These are phyloP conservation scores for Diloba caeruleocephala DNA, from an alignment of 2,888 invertebrate genomes.

Conservation along the genomic window DNA sequence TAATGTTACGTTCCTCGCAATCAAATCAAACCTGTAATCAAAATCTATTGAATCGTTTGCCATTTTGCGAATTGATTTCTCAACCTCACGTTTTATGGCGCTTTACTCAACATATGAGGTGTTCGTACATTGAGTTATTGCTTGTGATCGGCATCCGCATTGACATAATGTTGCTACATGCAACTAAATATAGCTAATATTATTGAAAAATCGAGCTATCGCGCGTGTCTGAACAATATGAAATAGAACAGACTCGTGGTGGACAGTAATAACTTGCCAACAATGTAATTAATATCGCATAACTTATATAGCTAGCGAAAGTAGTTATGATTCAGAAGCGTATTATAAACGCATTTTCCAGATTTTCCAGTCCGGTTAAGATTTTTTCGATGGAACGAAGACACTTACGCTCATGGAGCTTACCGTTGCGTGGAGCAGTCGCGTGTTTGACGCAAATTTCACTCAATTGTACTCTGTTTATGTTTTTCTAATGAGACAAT, in stretches of 20 bases:
- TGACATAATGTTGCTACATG: conserved; percentile 46
- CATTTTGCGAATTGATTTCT: conserved; percentile 36
- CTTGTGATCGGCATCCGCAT: conserved; percentile 35
- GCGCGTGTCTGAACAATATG: conserved; percentile 54
- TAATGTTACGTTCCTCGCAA: conserved; percentile 8
- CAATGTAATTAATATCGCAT: conserved; percentile 74
- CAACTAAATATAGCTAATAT: conserved; percentile 28
- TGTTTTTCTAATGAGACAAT: conserved; percentile 49
- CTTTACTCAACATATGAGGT: conserved; percentile 20
- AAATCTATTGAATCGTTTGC: conserved; percentile 26
- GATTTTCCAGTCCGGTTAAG: conserved; percentile 77
- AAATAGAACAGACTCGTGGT: conserved; percentile 24
- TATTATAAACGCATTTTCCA: conserved; percentile 76
- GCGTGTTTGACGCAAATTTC: conserved; percentile 79
- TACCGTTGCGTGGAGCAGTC: conserved; percentile 77
- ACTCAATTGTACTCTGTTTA: conserved; percentile 60
- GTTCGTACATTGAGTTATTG: conserved; percentile 22
- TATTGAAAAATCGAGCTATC: conserved; percentile 30
- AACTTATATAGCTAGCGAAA: conserved; percentile 77
- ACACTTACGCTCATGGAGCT: conserved; percentile 76
- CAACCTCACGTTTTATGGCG: conserved; percentile 27
- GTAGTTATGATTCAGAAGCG: conserved; percentile 78
- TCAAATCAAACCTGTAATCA: conserved; percentile 22
- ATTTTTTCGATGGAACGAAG: conserved; percentile 70
- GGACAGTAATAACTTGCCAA: conserved; percentile 58